phyloP scores from a whole-genome alignment of 37 sponge, comb jelly and placozoan genomes.

The Beroe ovata region DNA sequence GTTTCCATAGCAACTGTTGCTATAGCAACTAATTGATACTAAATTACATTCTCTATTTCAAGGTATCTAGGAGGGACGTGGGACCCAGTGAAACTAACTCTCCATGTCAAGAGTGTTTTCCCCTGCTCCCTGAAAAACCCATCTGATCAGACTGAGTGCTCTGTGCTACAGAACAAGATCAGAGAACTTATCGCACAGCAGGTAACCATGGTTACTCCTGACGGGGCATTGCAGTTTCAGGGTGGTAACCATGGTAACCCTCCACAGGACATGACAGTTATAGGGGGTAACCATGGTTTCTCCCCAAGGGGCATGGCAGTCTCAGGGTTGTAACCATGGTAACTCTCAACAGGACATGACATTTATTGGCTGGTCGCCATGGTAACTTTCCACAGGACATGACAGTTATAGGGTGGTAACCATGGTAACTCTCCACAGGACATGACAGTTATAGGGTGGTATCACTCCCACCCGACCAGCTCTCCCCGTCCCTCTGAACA shows the following conservation, averaged over 20 bases:
- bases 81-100: conserved; percentile 50
- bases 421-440: conserved; percentile 67
- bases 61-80: conserved; percentile 79
- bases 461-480: conserved; percentile 85
- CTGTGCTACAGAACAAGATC: conserved; percentile 38
- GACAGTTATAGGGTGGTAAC: conserved; percentile 12
- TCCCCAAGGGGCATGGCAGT: not conserved
- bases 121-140: conserved; percentile 61
- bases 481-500: conserved; percentile 80
- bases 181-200: conserved; percentile 49
- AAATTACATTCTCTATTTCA: too few relatives aligned
- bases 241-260: not conserved
- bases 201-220: conserved; percentile 4
- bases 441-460: conserved; percentile 83
- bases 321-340: not conserved
- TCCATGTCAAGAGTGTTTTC: conserved; percentile 40
- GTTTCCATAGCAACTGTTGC: conserved; percentile 78
- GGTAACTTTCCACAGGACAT: not conserved
- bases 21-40: too few relatives aligned
- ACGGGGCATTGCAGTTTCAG: not conserved
- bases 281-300: not conserved
- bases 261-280: not conserved
- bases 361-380: not conserved
- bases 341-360: not conserved
- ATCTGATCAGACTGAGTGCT: conserved; percentile 29